These are phyloP conservation scores for Triops longicaudatus DNA, from an alignment of 1,140 invertebrate genomes.

Conservation along the genomic window DNA sequence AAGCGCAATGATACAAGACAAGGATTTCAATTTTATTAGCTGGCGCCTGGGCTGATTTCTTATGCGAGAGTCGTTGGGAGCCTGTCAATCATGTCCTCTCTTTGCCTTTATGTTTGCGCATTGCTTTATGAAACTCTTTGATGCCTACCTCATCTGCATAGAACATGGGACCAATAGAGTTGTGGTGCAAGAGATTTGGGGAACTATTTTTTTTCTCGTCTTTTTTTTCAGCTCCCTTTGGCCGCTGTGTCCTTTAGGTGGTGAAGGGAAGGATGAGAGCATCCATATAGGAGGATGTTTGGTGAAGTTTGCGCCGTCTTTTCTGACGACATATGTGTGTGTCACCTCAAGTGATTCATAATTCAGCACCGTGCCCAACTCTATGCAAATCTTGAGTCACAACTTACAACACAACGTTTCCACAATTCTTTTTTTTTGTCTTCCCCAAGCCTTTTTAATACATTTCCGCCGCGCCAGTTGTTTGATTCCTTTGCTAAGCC, in stretches of 20 bases:
- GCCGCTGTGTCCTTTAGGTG: not conserved
- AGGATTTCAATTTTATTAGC: not conserved
- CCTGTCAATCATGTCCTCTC: not conserved
- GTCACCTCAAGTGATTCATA: slow-evolving; percentile 15
- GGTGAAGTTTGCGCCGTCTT: not conserved
- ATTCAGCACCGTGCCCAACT: slow-evolving; percentile 10
- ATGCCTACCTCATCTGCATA: not conserved
- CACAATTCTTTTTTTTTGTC: not conserved
- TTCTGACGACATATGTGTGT: slow-evolving; percentile 11
- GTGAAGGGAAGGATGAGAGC: not conserved
- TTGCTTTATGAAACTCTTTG: not conserved
- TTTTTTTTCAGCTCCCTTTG: not conserved
- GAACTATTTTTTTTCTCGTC: not conserved
- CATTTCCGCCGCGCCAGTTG: not conserved
- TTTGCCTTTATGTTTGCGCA: not conserved
- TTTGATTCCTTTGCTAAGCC: not conserved
- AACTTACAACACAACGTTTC: not conserved
- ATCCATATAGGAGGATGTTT: not conserved
- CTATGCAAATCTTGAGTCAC: slow-evolving; percentile 15
- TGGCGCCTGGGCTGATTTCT: not conserved
- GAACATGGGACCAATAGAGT: not conserved
- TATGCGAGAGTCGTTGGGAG: slow-evolving; percentile 6
- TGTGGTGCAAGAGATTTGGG: not conserved
- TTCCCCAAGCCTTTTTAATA: not conserved
- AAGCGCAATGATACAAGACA: not conserved